These are phyloP conservation scores for Thecocarcelia acutangulata DNA, from an alignment of 2,888 invertebrate species.

Conservation along the genomic window DNA sequence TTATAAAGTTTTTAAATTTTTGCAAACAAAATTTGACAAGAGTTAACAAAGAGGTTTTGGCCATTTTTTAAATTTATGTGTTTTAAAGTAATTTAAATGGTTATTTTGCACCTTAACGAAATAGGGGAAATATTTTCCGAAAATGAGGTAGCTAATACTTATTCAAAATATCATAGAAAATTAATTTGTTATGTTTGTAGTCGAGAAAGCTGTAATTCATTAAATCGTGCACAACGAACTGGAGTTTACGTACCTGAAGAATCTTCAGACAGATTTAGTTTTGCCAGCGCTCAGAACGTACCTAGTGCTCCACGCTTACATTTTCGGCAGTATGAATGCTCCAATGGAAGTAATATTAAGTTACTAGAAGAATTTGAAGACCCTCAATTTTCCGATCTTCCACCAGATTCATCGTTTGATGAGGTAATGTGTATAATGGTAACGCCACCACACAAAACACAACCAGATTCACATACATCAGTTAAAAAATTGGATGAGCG, in stretches of 20 bases:
- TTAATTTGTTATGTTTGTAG: constrained; percentile 20
- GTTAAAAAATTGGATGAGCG: constrained; percentile 3
- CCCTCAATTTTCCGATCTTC: constrained; percentile 56
- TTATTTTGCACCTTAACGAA: no score
- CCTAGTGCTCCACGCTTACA: constrained; percentile 33
- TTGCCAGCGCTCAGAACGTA: not conserved
- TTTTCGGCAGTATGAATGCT: constrained; percentile 31
- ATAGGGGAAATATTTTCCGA: no score
- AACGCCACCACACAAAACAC: constrained; percentile 6
- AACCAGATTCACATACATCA: not conserved
- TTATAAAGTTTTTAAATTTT: no score
- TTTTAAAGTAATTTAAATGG: not conserved
- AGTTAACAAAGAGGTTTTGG: no score
- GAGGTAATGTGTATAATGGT: constrained; percentile 49
- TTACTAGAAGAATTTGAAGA: constrained; percentile 54
- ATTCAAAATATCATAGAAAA: not conserved
- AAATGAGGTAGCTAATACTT: constrained; percentile 46
- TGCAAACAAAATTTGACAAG: no score
- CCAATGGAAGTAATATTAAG: constrained; percentile 69
- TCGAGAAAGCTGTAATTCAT: constrained; percentile 35
- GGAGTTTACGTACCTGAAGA: constrained; percentile 21
- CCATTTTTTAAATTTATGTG: constrained; percentile 17
- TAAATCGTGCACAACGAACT: constrained; percentile 10
- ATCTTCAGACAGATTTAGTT: constrained; percentile 21
- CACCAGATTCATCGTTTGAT: constrained; percentile 47